Percentiles rank a stretch among this genome's conserved stretches.
Evolutionary conservation across 2,113 vertebrate genomes (phyloP).

Genomic region (human): GRCh38 chr2:205211001-205211500

Average conservation of each 20-base stretch:
- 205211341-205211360: neutral
- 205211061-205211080: neutral
- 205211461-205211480: neutral
- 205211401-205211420: neutral
- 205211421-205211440: neutral
- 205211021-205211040: conserved; percentile 57
- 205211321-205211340: too few relatives aligned
- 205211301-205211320: neutral
- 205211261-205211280: conserved; percentile 6
- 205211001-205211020: conserved; percentile 51
- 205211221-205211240: neutral
- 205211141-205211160: neutral
- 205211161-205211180: neutral
- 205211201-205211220: neutral
- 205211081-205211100: conserved; percentile 37
- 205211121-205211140: conserved; percentile 27
- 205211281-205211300: neutral
- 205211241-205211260: neutral
- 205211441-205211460: neutral
- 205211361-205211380: neutral
- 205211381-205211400: neutral
- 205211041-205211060: conserved; percentile 46
- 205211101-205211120: neutral
- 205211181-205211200: neutral
- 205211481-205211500: neutral